Percentiles rank a stretch among this genome's conserved stretches.
Evolutionary conservation across 2,797 vertebrate genomes (phyloP).

Genomic region (Trachops cirrhosus): DNA sequence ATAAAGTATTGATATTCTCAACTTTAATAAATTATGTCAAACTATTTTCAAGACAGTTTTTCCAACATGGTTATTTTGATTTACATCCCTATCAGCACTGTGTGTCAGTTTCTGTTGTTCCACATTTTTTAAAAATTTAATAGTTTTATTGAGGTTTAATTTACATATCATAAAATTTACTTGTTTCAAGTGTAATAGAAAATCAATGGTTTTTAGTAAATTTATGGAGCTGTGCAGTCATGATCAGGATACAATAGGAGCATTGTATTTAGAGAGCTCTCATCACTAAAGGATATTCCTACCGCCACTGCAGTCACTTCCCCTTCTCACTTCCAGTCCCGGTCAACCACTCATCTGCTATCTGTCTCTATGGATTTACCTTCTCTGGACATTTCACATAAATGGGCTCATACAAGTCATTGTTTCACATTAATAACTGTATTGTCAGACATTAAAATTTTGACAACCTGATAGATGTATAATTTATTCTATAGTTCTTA

Average conservation of each 20-base stretch:
- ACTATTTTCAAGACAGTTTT: not conserved
- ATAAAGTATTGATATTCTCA: not conserved
- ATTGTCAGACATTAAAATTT: not conserved
- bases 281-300: not conserved
- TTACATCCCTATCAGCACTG: not conserved
- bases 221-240: not conserved
- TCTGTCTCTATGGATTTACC: not conserved
- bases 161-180: not conserved
- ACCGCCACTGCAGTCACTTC: not conserved
- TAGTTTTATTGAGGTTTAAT: not conserved
- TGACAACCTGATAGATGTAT: not conserved
- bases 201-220: not conserved
- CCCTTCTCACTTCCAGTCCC: not conserved
- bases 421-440: not conserved
- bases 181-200: not conserved
- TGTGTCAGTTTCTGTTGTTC: not conserved
- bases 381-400: not conserved
- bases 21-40: not conserved
- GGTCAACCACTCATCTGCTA: not conserved
- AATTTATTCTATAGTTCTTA: not conserved
- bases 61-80: not conserved
- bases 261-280: not conserved
- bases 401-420: not conserved
- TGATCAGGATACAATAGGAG: not conserved
- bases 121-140: not conserved